These are phyloP conservation scores for Dascillus cervinus DNA, from an alignment of 2,888 invertebrate genomes.

Conservation along the genomic window DNA sequence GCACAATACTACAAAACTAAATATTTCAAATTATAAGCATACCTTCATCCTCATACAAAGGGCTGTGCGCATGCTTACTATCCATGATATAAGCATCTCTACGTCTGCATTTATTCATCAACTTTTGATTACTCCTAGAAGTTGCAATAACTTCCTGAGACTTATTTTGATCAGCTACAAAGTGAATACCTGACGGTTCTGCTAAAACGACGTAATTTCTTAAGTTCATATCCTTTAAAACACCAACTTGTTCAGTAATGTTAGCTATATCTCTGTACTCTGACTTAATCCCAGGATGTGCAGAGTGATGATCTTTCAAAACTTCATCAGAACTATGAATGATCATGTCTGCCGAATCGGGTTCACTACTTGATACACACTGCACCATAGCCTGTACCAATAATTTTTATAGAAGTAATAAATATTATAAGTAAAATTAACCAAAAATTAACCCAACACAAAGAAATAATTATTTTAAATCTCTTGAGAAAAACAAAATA, in stretches of 20 bases:
- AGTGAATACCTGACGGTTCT: slow-evolving; percentile 37
- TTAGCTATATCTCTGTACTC: slow-evolving; percentile 33
- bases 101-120: slow-evolving; percentile 33
- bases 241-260: slow-evolving; percentile 24
- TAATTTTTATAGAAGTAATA: too few relatives aligned
- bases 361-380: slow-evolving; percentile 81
- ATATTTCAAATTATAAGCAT: slow-evolving; percentile 16
- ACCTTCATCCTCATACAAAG: slow-evolving; percentile 38
- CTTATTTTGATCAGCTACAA: slow-evolving; percentile 32
- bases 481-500: too few relatives aligned
- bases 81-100: slow-evolving; percentile 40
- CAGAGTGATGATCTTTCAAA: slow-evolving; percentile 26
- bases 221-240: slow-evolving; percentile 29
- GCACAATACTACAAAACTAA: too few relatives aligned
- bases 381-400: slow-evolving; percentile 76
- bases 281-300: slow-evolving; percentile 24
- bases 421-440: too few relatives aligned
- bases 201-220: slow-evolving; percentile 36
- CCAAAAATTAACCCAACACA: too few relatives aligned
- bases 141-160: slow-evolving; percentile 32
- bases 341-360: slow-evolving; percentile 53
- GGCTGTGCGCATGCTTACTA: slow-evolving; percentile 35
- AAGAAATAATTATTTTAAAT: too few relatives aligned
- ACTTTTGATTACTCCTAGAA: slow-evolving; percentile 37
- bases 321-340: slow-evolving; percentile 32